phyloP scores from a whole-genome alignment of 1,140 invertebrate genomes.

The Lordiphosa clarofinis region DNA sequence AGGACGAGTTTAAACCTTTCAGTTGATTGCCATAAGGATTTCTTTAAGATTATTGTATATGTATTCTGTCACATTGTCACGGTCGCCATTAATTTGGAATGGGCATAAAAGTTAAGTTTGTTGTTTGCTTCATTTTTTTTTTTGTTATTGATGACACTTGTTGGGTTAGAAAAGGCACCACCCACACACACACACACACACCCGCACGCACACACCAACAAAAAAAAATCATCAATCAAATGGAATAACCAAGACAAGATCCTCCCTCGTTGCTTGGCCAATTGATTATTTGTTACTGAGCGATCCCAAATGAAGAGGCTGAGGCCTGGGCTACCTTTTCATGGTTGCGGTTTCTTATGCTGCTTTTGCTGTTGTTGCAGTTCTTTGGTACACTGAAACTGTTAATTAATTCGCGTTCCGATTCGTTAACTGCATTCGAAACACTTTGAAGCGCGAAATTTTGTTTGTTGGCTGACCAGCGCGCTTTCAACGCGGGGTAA shows the following conservation, averaged over 20 bases:
- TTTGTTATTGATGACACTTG: too few species aligned
- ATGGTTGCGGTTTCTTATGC: constrained; percentile 51
- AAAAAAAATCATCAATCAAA: constrained; percentile 13
- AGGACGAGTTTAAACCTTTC: too few species aligned
- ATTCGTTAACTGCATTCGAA: constrained; percentile 74
- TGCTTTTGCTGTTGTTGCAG: constrained; percentile 38
- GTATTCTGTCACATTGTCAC: too few species aligned
- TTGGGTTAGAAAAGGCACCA: too few species aligned
- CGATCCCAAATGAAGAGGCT: constrained; percentile 25
- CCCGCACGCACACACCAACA: constrained; percentile 13
- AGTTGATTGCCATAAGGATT: too few species aligned
- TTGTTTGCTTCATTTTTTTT: neutral
- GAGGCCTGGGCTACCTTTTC: constrained; percentile 60
- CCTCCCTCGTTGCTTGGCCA: constrained; percentile 52
- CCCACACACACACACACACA: too few species aligned
- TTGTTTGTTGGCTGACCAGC: constrained; percentile 46
- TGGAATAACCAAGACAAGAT: constrained; percentile 20
- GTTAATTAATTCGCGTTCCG: constrained; percentile 76
- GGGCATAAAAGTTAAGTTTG: too few species aligned
- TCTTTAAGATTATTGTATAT: too few species aligned
- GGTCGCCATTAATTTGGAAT: too few species aligned
- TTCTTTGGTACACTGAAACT: constrained; percentile 74
- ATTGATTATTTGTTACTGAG: constrained; percentile 63
- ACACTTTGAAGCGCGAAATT: constrained; percentile 74
- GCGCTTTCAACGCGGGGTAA: constrained; percentile 23